phyloP scores from a whole-genome alignment of 1,140 invertebrate species.

The Dolichoris vasculosae region DNA sequence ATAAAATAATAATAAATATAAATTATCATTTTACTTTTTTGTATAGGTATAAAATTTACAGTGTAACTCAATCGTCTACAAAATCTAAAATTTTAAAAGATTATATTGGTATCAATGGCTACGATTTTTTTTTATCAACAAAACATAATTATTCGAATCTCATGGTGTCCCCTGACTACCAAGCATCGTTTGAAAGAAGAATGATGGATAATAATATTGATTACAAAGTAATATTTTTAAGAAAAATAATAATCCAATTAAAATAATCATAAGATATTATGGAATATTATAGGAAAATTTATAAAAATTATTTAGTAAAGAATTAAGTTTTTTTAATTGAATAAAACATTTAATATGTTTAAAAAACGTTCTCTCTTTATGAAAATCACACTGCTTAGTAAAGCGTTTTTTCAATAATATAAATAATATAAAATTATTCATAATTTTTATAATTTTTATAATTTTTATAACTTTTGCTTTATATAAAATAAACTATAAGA shows the following conservation, averaged over 20 bases:
- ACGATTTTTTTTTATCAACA: not conserved
- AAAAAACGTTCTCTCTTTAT: no score
- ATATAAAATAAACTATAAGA: no score
- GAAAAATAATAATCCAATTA: not conserved
- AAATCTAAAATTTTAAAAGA: not conserved
- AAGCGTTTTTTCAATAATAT: no score
- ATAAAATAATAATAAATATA: no score
- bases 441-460: no score
- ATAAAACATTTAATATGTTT: no score
- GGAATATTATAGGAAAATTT: not conserved
- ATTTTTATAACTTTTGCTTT: no score
- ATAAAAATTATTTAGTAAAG: no score
- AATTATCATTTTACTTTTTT: not conserved
- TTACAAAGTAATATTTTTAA: not conserved
- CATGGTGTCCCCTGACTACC: not conserved
- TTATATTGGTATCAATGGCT: not conserved
- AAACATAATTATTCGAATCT: not conserved
- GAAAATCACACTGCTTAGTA: no score
- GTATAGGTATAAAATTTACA: conserved; percentile 19
- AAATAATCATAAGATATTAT: not conserved
- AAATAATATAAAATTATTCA: no score
- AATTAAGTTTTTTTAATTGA: no score
- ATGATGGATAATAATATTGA: not conserved
- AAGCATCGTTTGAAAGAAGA: not conserved
- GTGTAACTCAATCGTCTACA: not conserved